phyloP scores from a whole-genome alignment of 2,113 vertebrate genomes.

The Seriola quinqueradiata region DNA sequence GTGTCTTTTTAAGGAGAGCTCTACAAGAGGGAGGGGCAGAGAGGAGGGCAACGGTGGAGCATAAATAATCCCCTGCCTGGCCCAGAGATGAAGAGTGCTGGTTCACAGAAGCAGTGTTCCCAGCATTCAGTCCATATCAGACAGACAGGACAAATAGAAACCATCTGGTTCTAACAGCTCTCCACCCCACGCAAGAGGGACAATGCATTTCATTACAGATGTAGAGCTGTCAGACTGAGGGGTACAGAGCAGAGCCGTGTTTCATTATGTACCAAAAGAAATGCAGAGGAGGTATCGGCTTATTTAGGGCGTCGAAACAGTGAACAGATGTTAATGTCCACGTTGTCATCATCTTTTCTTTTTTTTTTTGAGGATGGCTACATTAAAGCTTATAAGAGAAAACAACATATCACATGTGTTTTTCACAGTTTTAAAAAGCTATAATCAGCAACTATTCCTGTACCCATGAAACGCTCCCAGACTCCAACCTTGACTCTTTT shows the following conservation, averaged over 20 bases:
- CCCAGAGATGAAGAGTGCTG: constrained; percentile 84
- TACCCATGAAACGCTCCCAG: background rate
- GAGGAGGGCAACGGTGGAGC: constrained; percentile 70
- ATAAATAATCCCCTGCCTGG: constrained; percentile 85
- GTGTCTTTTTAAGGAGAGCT: constrained; percentile 71
- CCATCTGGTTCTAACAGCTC: constrained; percentile 88
- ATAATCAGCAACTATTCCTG: constrained; percentile 15
- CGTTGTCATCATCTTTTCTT: constrained; percentile 22
- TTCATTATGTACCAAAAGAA: constrained; percentile 39
- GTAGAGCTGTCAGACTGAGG: constrained; percentile 54
- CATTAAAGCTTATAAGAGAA: constrained; percentile 9
- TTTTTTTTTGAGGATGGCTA: background rate
- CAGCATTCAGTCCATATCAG: constrained; percentile 88
- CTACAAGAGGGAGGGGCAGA: constrained; percentile 55
- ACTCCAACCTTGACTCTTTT: constrained; percentile 1
- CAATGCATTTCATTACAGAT: constrained; percentile 86
- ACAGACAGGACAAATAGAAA: constrained; percentile 89
- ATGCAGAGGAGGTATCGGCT: constrained; percentile 35
- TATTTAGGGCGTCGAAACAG: constrained; percentile 31
- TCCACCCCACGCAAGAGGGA: constrained; percentile 78
- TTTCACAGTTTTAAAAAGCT: constrained; percentile 4
- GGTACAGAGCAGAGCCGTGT: background rate
- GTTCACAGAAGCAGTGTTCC: constrained; percentile 80
- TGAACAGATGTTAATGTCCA: constrained; percentile 23
- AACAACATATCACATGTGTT: background rate